Base-by-base conservation (phyloP, 2,113 vertebrate genomes). In the Hippoglossus stenolepis region DNA sequence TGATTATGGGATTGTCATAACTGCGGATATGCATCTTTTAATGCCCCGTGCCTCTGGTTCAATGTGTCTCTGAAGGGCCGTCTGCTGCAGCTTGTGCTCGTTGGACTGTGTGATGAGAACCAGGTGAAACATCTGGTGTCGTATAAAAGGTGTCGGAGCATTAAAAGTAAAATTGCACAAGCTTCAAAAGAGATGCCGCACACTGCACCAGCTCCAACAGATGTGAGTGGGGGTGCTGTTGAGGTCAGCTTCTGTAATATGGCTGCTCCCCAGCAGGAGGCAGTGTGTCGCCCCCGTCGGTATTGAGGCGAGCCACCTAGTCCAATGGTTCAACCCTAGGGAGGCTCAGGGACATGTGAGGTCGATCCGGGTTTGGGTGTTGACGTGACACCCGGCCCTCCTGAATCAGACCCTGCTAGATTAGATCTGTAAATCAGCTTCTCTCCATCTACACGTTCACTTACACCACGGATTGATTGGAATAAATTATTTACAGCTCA, bases 51-150 rank as follows among this genome's bases (percentile, higher is more conserved):
- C 80, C 60, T 75, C 40, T n/a, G 67, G 70, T 77, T 86, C 57
- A 56, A 17, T 64, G 58, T 13, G 74, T 77, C 81, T 74, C 79
- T 76, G 66, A 76, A 77, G 85, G 51, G 85, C 71, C 61, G 70
- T 65, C 66, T 85, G 75, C 57, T 45, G 59, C 75, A 61, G 60
- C 77, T 21, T 53, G 77, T 24, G 74, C 38, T 86, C 73, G 21
- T 24, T 77, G 72, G 56, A 47, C 40, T 78, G 91, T 83, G 78
- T 65, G 70, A 92, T 80, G 74, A 83, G 70, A 87, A 87, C 45
- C 86, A 85, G 81, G 69, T 85, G 83, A 85, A 89, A 88, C 87
- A 88, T 90, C 85, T 90, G 90, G 75, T 81, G 69, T 85, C 64
- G 54, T 83, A 88, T 89, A 79, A 91, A 89, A 85, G 60, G 76